These are phyloP conservation scores for Tethea ocularis DNA, from an alignment of 2,888 invertebrate genomes.

Conservation along the genomic window DNA sequence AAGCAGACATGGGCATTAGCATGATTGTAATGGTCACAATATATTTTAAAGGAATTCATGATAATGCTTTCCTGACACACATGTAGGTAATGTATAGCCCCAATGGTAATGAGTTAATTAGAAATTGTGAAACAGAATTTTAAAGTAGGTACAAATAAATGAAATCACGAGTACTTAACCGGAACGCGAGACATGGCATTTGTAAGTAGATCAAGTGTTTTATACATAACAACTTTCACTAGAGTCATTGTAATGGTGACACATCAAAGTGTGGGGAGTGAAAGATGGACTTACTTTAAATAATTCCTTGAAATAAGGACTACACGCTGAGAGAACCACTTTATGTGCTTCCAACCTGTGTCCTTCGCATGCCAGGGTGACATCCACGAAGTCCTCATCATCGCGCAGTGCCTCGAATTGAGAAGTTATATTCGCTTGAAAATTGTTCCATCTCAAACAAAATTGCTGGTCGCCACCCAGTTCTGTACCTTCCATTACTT, in stretches of 20 bases:
- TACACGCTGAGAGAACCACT: slow-evolving; percentile 93
- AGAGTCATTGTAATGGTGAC: slow-evolving; percentile 84
- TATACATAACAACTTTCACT: slow-evolving; percentile 84
- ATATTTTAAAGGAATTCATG: slow-evolving; percentile 47
- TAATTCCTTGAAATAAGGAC: slow-evolving; percentile 94
- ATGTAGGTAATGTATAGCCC: slow-evolving; percentile 53
- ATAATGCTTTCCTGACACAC: slow-evolving; percentile 44
- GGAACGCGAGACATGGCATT: slow-evolving; percentile 84
- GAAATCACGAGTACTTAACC: slow-evolving; percentile 84
- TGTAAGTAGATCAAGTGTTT: slow-evolving; percentile 84
- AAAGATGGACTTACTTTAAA: slow-evolving; percentile 89
- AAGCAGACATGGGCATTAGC: slow-evolving; percentile 45
- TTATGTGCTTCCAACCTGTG: slow-evolving; percentile 93
- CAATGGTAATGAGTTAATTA: slow-evolving; percentile 79
- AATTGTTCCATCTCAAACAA: slow-evolving; percentile 95
- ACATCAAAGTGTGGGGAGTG: slow-evolving; percentile 83
- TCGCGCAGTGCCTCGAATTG: slow-evolving; percentile 93
- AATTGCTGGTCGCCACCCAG: slow-evolving; percentile 91
- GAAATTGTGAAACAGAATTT: slow-evolving; percentile 82
- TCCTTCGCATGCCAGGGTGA: slow-evolving; percentile 93
- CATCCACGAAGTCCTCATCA: slow-evolving; percentile 95
- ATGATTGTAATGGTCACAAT: slow-evolving; percentile 48
- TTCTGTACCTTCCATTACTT: slow-evolving; percentile 85
- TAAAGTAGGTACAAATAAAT: slow-evolving; percentile 82
- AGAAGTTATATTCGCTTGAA: slow-evolving; percentile 93